Percentiles rank a stretch among this genome's conserved stretches.
Conservation (phyloP, 2,797 vertebrate genomes). For the Anguilla obscura region DNA sequence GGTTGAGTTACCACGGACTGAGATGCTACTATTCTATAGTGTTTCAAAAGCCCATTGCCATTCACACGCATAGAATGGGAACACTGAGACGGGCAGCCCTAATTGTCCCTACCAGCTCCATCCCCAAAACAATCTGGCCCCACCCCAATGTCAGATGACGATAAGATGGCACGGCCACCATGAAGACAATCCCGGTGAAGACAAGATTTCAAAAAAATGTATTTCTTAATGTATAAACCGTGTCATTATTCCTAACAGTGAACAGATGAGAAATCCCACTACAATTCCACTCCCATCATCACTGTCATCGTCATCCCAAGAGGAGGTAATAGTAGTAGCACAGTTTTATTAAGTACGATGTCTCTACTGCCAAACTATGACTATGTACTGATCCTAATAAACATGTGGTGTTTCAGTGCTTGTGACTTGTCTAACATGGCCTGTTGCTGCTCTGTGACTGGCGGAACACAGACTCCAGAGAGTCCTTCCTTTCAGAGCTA, state of each 20-base stretch:
- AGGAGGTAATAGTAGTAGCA: neutral
- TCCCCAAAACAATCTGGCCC: neutral
- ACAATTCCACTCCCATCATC: neutral
- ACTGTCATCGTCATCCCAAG: neutral
- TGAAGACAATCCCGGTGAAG: neutral
- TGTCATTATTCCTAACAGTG: too few relatives aligned
- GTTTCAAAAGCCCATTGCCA: neutral
- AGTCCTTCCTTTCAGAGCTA: too few relatives aligned
- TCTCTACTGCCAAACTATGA: neutral
- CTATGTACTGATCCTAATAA: neutral
- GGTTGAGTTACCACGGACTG: conserved; percentile 22
- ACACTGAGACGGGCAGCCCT: neutral
- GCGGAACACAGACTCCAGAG: too few relatives aligned
- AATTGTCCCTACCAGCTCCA: neutral
- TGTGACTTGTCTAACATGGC: neutral
- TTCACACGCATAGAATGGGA: neutral
- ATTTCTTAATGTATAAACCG: too few relatives aligned
- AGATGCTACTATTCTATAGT: neutral
- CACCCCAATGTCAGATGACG: neutral
- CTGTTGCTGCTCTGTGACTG: too few relatives aligned
- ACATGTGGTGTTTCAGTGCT: neutral
- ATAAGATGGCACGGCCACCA: neutral
- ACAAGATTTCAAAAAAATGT: neutral
- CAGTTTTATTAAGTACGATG: neutral
- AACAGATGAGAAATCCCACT: neutral